Conservation (phyloP, 2,888 invertebrate species). For the Pseudanteris insignis region DNA sequence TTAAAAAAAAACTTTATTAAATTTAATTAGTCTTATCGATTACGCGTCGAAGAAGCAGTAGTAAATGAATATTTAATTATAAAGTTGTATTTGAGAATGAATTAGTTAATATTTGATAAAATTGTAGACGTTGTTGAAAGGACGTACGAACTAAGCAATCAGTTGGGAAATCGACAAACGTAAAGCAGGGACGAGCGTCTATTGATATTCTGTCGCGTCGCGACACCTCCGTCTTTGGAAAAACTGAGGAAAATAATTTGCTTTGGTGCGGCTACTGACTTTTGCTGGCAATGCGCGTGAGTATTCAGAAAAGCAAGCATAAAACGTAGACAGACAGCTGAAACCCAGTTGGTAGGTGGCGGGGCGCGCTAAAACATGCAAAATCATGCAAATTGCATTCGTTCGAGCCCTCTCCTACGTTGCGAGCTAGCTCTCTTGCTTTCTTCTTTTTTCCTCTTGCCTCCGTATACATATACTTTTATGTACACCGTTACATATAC, state of each 20-base stretch:
- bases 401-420: slow-evolving; percentile 56
- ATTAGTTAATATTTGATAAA: too few relatives aligned
- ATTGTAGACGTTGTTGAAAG: too few relatives aligned
- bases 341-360: slow-evolving; percentile 56
- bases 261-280: slow-evolving; percentile 25
- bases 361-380: slow-evolving; percentile 65
- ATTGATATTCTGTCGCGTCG: slow-evolving; percentile 31
- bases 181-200: slow-evolving; percentile 10
- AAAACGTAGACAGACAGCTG: slow-evolving; percentile 59
- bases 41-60: too few relatives aligned
- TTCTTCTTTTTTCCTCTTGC: slow-evolving; percentile 49
- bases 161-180: slow-evolving; percentile 27
- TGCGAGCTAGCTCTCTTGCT: slow-evolving; percentile 46
- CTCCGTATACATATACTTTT: too few relatives aligned
- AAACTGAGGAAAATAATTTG: slow-evolving; percentile 41
- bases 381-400: slow-evolving; percentile 66
- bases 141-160: slow-evolving; percentile 14
- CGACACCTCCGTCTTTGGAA: slow-evolving; percentile 36
- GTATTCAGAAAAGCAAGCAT: slow-evolving; percentile 51
- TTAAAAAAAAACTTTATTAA: too few relatives aligned
- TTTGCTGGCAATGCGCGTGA: slow-evolving; percentile 11
- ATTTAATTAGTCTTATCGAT: too few relatives aligned
- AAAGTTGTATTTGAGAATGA: too few relatives aligned
- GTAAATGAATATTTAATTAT: too few relatives aligned
- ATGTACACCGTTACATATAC: slow-evolving; percentile 45